These are phyloP conservation scores for Leucoma salicis DNA, from an alignment of 2,888 invertebrate species.

Conservation along the genomic window DNA sequence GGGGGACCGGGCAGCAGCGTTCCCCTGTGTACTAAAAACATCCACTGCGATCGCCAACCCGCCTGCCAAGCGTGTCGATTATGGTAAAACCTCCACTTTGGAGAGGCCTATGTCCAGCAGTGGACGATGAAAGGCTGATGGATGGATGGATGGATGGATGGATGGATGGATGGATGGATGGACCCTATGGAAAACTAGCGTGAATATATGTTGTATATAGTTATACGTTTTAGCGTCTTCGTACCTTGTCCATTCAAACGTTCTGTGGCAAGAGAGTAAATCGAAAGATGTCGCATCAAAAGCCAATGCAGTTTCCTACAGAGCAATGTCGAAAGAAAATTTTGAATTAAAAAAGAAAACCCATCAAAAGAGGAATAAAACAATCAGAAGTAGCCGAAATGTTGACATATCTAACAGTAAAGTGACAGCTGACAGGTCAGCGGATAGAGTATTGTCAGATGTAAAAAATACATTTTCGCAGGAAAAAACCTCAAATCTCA, in stretches of 20 bases:
- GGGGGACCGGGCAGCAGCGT: too few relatives aligned
- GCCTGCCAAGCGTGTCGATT: too few relatives aligned
- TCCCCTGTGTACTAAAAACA: too few relatives aligned
- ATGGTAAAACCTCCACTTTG: too few relatives aligned
- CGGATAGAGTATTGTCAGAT: conserved; percentile 1
- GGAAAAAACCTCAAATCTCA: neutral
- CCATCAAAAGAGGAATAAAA: neutral
- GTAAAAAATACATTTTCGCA: conserved; percentile 1
- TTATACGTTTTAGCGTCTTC: neutral
- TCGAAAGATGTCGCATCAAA: neutral
- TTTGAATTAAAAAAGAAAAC: neutral
- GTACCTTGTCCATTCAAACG: neutral
- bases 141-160: too few relatives aligned
- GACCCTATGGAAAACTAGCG: too few relatives aligned
- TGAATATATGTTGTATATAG: too few relatives aligned
- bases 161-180: too few relatives aligned
- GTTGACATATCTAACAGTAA: neutral
- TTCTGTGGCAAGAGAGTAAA: neutral
- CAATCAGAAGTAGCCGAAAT: neutral
- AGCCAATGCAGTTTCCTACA: neutral
- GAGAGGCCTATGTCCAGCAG: too few relatives aligned
- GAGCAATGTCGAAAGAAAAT: neutral
- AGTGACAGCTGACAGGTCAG: neutral
- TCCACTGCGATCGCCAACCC: too few relatives aligned
- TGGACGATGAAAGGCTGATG: too few relatives aligned